Base-by-base conservation (phyloP, 2,888 invertebrate species). In the Athrips mouffetella region DNA sequence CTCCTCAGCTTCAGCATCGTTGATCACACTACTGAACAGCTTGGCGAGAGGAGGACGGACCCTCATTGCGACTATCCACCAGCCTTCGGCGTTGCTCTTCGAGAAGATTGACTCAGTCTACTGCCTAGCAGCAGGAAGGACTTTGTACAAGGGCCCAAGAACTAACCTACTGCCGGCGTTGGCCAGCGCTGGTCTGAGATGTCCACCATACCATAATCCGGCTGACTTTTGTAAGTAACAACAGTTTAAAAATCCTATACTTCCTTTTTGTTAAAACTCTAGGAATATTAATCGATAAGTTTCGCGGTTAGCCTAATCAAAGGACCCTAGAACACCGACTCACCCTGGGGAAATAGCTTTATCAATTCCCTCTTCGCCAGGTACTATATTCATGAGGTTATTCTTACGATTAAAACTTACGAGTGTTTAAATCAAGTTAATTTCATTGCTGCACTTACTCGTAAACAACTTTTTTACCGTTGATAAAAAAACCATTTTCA, bases 121-220 rank as follows among this genome's bases (percentile, higher is more conserved):
- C 76, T 93, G 96, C 47, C 86, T 98, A 11, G 92, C 96, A 0
- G 91, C 90, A 33, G 98, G 98, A 2, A 91, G 92, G 50, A 96
- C 96, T 60, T 91, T 98, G 58, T 98, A 96, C 77, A 91, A 94
- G 62, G 98, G 98, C 3, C 90, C 93, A 0, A 90, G 94, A 0
- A 79, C 82, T 15, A 90, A 91, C 27, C 80, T 98, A 23, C 81
- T 98, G 31, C 94, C 96, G 0, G 96, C 96, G 67, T 85, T 98
- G 47, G 89, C 91, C 4, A 91, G 91, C 7, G 91, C 95, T 29
- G 94, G 93, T 10, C 86, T 97, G 8, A 84, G 91, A 18, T 98
- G 98, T 74, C 98, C 98, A 1, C 90, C 94, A 13, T 98, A 97
- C 70, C 98, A 98, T 80, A 98, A 98, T 77, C 98, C 98, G 0